Evolutionary conservation across 2,888 invertebrate genomes (phyloP).

Genomic region (Phyllotreta striolata): DNA sequence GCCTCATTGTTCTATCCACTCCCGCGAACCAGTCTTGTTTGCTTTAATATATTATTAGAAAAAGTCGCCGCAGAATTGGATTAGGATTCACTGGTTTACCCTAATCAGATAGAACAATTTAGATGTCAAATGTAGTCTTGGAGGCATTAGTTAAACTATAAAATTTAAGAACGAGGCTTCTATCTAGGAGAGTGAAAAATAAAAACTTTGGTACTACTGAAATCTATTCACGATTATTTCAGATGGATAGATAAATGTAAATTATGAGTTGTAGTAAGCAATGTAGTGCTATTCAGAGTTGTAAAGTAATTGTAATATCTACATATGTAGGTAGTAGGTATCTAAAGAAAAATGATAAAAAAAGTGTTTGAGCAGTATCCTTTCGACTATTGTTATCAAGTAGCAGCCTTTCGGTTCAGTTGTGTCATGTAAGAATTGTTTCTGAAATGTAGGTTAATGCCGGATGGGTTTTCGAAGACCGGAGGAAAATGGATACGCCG

Average conservation of each 20-base stretch:
- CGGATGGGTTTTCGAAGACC: conserved; percentile 2
- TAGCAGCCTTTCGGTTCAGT: conserved; percentile 11
- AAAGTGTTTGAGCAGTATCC: neutral
- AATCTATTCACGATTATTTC: too few species aligned
- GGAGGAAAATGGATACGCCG: conserved; percentile 9
- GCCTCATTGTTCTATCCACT: conserved; percentile 41
- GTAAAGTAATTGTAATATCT: too few species aligned
- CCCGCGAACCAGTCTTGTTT: conserved; percentile 37
- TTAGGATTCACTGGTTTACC: conserved; percentile 34
- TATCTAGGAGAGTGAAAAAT: too few species aligned
- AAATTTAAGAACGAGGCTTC: too few species aligned
- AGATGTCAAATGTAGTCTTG: conserved; percentile 29
- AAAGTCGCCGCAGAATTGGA: conserved; percentile 38
- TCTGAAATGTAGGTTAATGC: conserved; percentile 31
- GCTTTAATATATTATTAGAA: conserved; percentile 43
- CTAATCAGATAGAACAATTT: conserved; percentile 39
- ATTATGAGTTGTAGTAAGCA: too few species aligned
- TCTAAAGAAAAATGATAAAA: too few species aligned
- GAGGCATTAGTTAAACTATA: conserved; percentile 3
- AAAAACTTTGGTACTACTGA: too few species aligned
- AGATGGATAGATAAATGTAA: too few species aligned
- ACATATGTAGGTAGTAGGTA: too few species aligned
- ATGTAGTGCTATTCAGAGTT: too few species aligned
- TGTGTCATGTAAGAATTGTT: conserved; percentile 27
- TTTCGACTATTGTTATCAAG: conserved; percentile 18